phyloP scores from a whole-genome alignment of 2,888 invertebrate species.

The Acronicta aceris region DNA sequence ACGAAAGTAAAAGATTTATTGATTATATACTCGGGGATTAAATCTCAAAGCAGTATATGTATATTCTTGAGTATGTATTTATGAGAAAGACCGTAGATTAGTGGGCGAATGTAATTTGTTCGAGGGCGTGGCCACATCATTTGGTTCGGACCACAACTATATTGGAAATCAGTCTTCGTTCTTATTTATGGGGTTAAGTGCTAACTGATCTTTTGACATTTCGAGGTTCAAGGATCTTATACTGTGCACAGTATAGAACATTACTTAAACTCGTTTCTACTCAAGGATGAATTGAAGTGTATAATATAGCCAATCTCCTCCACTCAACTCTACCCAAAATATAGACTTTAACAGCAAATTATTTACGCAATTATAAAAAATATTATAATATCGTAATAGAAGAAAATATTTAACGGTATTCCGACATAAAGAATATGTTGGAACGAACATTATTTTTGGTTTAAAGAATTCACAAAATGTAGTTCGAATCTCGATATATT shows the following conservation, averaged over 20 bases:
- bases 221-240: too few species aligned
- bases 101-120: conserved; percentile 37
- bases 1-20: conserved; percentile 39
- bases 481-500: conserved; percentile 63
- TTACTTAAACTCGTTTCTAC: too few species aligned
- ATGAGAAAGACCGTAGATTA: conserved; percentile 27
- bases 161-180: conserved; percentile 30
- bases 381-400: too few species aligned
- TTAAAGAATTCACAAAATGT: neutral
- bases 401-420: too few species aligned
- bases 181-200: conserved; percentile 24
- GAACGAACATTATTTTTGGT: neutral
- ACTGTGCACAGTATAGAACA: too few species aligned
- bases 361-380: too few species aligned
- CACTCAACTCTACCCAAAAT: too few species aligned
- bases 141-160: conserved; percentile 16
- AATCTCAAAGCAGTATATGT: conserved; percentile 26
- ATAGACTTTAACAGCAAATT: too few species aligned
- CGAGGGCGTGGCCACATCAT: conserved; percentile 11
- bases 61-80: conserved; percentile 29
- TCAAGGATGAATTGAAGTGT: too few species aligned
- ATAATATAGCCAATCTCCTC: too few species aligned
- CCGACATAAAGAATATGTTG: too few species aligned
- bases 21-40: conserved; percentile 32
- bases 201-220: neutral